These are phyloP conservation scores for Chloropsis cyanopogon DNA, from an alignment of 2,113 vertebrate species.

Conservation along the genomic window DNA sequence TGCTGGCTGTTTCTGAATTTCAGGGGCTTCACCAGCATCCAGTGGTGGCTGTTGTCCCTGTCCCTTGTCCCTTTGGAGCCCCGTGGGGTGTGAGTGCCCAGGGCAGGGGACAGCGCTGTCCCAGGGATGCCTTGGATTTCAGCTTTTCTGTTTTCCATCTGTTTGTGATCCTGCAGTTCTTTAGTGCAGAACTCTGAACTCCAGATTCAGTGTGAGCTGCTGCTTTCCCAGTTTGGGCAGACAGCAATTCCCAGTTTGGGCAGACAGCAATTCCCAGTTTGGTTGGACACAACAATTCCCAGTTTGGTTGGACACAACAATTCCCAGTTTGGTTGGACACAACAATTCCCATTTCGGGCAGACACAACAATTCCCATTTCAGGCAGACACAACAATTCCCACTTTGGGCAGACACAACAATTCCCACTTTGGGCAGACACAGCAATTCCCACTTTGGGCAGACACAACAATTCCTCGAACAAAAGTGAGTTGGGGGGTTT, in stretches of 20 bases:
- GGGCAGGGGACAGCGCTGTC: accelerated
- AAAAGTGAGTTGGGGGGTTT: accelerated
- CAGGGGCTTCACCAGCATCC: no score
- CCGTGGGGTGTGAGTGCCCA: not conserved
- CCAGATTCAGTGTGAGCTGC: not conserved
- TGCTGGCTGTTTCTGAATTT: not conserved
- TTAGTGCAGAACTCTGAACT: not conserved
- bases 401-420: no score
- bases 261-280: no score
- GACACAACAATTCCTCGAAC: no score
- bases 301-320: no score
- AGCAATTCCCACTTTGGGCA: not conserved
- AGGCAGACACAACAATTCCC: no score
- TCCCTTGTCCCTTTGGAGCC: not conserved
- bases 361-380: no score
- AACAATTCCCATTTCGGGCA: no score
- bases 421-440: not conserved
- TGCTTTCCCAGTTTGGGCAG: not conserved
- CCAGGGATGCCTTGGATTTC: accelerated
- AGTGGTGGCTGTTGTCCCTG: not conserved
- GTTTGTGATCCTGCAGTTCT: not conserved
- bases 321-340: no score
- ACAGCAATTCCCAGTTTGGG: not conserved
- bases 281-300: no score
- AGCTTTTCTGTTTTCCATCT: accelerated